Base-by-base conservation (phyloP, 37 sponge, comb jelly and placozoan species). In the Spongia lamella region DNA sequence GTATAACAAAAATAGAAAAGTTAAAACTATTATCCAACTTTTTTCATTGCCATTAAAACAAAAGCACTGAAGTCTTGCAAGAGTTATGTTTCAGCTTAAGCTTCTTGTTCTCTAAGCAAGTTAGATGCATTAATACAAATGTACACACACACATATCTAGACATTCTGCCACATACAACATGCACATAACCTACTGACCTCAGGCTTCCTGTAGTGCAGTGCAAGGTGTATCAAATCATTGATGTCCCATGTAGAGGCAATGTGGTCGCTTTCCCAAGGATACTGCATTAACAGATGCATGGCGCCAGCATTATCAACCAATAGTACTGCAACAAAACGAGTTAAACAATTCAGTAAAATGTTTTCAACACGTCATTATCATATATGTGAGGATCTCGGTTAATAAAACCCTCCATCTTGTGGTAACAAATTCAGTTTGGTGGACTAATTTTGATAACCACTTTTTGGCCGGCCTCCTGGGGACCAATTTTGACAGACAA, bases 281-380 rank as follows among this genome's bases (percentile, higher is more conserved):
- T 84, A 98, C 36, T 66, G 59, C 94, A 98, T 92, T 63, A 98
- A 70, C 17, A 83, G 74, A 33, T 77, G 83, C 91, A 98, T 83
- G 49, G 92, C 87, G 17, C 47, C 47, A 17, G 89, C 76, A 53
- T 98, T 86, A 83, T 95, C 96, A 1, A 75, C 76, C 4, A 73
- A 76, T 22, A 95, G 72, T 70, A 98, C 93, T 92, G 89, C 22
- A 50, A n/a, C 33, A 32, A 29, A n/a, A n/a, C n/a, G n/a, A n/a
- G n/a, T n/a, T n/a, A n/a, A n/a, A n/a, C n/a, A n/a, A n/a, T n/a
- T n/a, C n/a, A n/a, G n/a, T n/a, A n/a, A n/a, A n/a, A n/a, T n/a
- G n/a, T n/a, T n/a, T n/a, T n/a, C n/a, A n/a, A n/a, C n/a, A n/a
- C n/a, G n/a, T n/a, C n/a, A n/a, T n/a, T n/a, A n/a, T n/a, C n/a